These are phyloP conservation scores for Parambassis ranga DNA, from an alignment of 2,797 vertebrate genomes.

Conservation along the genomic window DNA sequence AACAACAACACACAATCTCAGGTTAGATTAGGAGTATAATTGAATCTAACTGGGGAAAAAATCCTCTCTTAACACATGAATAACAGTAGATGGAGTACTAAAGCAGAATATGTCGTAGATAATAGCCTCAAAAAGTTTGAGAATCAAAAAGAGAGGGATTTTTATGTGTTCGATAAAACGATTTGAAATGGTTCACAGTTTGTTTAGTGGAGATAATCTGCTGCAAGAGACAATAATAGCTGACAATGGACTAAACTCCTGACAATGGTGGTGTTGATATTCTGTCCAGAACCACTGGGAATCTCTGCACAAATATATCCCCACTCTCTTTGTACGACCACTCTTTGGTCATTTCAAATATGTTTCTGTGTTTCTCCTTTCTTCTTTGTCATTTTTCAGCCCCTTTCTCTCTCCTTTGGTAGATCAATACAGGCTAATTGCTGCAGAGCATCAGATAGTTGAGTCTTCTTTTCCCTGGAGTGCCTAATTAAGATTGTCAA, in stretches of 20 bases:
- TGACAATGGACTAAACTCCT: constrained; percentile 10
- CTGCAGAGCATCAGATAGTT: constrained; percentile 37
- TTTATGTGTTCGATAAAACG: background rate
- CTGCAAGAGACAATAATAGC: background rate
- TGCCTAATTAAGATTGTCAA: constrained; percentile 53
- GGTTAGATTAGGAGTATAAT: constrained; percentile 30
- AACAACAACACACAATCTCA: constrained; percentile 8
- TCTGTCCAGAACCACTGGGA: background rate
- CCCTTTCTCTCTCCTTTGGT: background rate
- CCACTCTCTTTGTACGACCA: background rate
- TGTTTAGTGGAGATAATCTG: constrained; percentile 10
- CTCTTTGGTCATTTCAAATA: background rate
- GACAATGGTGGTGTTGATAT: background rate
- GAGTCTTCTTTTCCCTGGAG: constrained; percentile 43
- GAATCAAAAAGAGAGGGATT: background rate
- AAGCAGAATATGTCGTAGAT: background rate
- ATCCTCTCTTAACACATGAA: background rate
- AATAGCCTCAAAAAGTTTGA: background rate
- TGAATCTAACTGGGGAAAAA: constrained; percentile 27
- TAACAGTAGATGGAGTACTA: background rate
- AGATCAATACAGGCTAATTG: constrained; percentile 63
- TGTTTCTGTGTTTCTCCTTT: background rate
- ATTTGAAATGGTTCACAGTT: background rate
- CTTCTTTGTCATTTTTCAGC: background rate
- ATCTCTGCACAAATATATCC: background rate